Conservation (phyloP, 2,888 invertebrate species). For the Meandrusa payeni region DNA sequence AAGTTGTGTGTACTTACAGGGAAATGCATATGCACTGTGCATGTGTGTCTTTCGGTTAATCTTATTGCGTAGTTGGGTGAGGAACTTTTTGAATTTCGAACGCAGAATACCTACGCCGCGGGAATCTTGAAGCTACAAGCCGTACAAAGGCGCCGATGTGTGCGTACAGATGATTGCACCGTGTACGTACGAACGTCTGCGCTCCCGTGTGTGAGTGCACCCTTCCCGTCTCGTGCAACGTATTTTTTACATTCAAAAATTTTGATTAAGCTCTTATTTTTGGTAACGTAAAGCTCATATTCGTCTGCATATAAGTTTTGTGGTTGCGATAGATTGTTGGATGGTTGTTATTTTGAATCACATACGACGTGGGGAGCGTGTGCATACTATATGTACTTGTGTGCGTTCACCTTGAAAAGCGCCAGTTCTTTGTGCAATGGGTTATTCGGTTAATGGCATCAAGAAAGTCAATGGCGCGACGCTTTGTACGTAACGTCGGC, state of each 20-base stretch:
- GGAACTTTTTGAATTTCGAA: constrained; percentile 25
- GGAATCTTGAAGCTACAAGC: constrained; percentile 23
- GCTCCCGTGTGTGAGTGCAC: constrained; percentile 59
- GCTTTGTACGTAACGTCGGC: constrained; percentile 59
- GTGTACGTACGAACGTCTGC: constrained; percentile 50
- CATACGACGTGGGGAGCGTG: constrained; percentile 41
- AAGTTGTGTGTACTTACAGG: constrained; percentile 6
- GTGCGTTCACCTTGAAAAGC: constrained; percentile 79
- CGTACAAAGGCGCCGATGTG: constrained; percentile 39
- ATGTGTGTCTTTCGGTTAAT: constrained; percentile 27
- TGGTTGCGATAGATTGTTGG: constrained; percentile 31
- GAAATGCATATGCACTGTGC: constrained; percentile 24
- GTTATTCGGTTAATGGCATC: constrained; percentile 82
- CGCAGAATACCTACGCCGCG: constrained; percentile 21
- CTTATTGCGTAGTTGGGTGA: constrained; percentile 23
- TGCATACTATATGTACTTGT: constrained; percentile 39
- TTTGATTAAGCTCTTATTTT: no score
- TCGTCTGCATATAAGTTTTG: constrained; percentile 26
- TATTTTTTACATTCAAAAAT: constrained; percentile 25
- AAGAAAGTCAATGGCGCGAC: constrained; percentile 78
- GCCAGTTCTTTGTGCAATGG: constrained; percentile 80
- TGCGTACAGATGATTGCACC: constrained; percentile 65
- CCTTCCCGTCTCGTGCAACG: constrained; percentile 63
- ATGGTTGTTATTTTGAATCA: constrained; percentile 68
- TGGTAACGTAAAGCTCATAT: constrained; percentile 33